Evolutionary conservation across 2,113 vertebrate genomes (phyloP).

Genomic region (Prochilodus magdalenae): DNA sequence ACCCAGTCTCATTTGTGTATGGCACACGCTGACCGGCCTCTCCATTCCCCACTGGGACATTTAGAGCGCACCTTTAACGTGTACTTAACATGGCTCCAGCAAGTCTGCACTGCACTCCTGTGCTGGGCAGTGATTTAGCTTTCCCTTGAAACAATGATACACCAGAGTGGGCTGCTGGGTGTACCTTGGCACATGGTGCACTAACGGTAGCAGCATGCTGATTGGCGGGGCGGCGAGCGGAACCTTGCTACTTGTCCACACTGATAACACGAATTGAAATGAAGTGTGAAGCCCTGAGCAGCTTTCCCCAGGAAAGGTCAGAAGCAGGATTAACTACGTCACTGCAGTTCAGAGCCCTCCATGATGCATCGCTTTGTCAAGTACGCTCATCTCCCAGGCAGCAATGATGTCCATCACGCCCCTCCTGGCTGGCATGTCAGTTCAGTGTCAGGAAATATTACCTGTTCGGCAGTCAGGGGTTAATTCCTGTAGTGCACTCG

Average conservation of each 20-base stretch:
- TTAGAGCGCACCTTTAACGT: background rate
- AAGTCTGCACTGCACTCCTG: background rate
- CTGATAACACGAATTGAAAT: conserved; percentile 25
- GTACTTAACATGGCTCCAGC: background rate
- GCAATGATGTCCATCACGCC: background rate
- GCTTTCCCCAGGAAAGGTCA: conserved; percentile 19
- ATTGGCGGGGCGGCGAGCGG: background rate
- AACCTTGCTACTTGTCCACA: conserved; percentile 1
- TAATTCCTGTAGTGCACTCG: too few relatives aligned
- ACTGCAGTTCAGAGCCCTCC: background rate
- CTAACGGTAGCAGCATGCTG: background rate
- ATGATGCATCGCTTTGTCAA: background rate
- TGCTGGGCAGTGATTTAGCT: background rate
- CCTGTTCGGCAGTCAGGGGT: too few relatives aligned
- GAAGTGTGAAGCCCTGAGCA: background rate
- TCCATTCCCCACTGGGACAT: conserved; percentile 20
- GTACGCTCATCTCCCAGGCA: background rate
- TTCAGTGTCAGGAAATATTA: background rate
- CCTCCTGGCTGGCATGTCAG: background rate
- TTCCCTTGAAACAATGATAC: background rate
- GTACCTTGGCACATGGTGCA: background rate
- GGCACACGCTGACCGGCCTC: background rate
- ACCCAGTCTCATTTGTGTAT: too few relatives aligned
- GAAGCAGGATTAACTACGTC: conserved; percentile 26
- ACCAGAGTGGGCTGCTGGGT: background rate